A percentile compares a stretch with the other conserved stretches of the same genome.
These are phyloP conservation scores for Gymnothorax reevesii DNA, from an alignment of 2,797 vertebrate genomes.

Conservation along the genomic window DNA sequence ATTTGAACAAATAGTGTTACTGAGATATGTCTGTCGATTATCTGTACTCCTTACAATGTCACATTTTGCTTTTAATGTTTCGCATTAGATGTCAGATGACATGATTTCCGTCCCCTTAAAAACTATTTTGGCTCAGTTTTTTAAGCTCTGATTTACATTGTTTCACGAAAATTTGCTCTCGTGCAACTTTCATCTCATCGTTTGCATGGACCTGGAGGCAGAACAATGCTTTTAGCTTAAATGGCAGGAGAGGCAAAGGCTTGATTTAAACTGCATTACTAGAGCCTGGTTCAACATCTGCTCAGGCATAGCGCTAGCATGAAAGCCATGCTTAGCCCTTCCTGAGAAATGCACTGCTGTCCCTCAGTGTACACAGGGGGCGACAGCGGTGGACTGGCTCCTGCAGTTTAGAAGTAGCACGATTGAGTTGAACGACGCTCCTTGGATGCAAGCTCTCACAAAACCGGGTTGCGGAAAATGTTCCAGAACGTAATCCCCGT, in stretches of 20 bases:
- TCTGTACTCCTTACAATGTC: too few relatives aligned
- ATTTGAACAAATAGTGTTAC: too few relatives aligned
- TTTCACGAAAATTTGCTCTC: too few relatives aligned
- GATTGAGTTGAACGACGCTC: too few relatives aligned
- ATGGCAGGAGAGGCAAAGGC: not conserved
- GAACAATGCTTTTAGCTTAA: not conserved
- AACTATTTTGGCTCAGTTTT: too few relatives aligned
- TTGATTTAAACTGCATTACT: not conserved
- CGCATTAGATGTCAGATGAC: too few relatives aligned
- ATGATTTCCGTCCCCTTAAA: too few relatives aligned
- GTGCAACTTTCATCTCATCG: conserved; percentile 29
- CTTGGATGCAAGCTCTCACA: not conserved
- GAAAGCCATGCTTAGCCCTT: too few relatives aligned
- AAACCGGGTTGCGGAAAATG: not conserved
- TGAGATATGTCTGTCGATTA: too few relatives aligned
- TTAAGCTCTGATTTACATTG: too few relatives aligned
- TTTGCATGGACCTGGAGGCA: conserved; percentile 6
- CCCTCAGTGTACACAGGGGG: not conserved
- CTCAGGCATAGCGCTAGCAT: not conserved
- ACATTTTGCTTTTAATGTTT: too few relatives aligned
- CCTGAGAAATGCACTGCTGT: not conserved
- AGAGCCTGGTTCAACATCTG: not conserved
- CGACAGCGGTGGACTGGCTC: not conserved
- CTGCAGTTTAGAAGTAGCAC: not conserved
- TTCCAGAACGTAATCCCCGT: not conserved